phyloP scores from a whole-genome alignment of 2,888 invertebrate species.

The Eupithecia subumbrata region DNA sequence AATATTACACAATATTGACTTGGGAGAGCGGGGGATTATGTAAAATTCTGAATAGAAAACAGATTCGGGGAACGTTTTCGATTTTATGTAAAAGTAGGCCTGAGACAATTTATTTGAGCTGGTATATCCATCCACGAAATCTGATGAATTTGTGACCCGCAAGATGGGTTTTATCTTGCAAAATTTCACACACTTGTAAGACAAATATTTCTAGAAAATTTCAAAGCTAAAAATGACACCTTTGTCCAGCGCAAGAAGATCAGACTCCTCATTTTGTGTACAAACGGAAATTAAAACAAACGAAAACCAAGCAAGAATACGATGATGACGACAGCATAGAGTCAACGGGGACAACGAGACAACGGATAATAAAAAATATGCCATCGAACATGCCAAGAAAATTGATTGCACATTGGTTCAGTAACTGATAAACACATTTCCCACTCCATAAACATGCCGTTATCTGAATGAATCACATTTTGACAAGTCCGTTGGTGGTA shows the following conservation, averaged over 20 bases:
- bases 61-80: conserved; percentile 9
- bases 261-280: background rate
- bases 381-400: conserved; percentile 4
- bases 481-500: conserved; percentile 31
- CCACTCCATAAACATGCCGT: conserved; percentile 31
- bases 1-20: conserved; percentile 28
- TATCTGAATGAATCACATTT: conserved; percentile 36
- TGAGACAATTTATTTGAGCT: conserved; percentile 6
- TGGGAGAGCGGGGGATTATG: conserved; percentile 18
- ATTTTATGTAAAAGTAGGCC: conserved; percentile 4
- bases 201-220: background rate
- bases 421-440: conserved; percentile 30
- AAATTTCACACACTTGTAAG: background rate
- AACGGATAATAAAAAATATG: background rate
- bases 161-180: background rate
- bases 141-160: background rate
- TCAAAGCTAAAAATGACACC: background rate
- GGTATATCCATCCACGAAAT: conserved; percentile 3
- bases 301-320: background rate
- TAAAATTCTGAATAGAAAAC: conserved; percentile 14
- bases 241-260: background rate
- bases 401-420: conserved; percentile 15
- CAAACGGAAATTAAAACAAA: background rate
- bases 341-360: no score
- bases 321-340: background rate